Evolutionary conservation across 2,888 invertebrate species (phyloP).

Genomic region (Halocaridina rubra): DNA sequence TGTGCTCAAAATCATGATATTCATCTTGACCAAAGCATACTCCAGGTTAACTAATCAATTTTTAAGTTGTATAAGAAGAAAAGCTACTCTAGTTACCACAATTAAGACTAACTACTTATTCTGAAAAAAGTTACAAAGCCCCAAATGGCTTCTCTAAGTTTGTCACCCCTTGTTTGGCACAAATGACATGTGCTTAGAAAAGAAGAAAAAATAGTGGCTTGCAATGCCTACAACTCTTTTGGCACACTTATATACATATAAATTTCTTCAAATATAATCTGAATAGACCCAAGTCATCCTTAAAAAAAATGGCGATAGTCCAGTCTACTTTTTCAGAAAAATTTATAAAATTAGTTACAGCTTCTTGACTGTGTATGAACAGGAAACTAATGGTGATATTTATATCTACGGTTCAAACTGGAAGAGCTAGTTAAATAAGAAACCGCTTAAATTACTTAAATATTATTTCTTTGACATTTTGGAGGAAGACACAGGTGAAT

Average conservation of each 20-base stretch:
- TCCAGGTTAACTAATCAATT: background rate
- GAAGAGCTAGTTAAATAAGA: background rate
- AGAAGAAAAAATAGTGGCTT: background rate
- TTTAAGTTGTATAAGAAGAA: background rate
- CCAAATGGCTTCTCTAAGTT: background rate
- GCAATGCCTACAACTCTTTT: background rate
- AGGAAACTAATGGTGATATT: too few species aligned
- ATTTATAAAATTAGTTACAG: background rate
- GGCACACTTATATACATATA: slow-evolving; percentile 18
- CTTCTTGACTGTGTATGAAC: background rate
- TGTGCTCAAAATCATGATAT: background rate
- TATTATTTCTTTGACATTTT: slow-evolving; percentile 44
- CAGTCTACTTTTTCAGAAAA: too few species aligned
- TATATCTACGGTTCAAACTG: background rate
- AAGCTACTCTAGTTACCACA: background rate
- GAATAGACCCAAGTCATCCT: background rate
- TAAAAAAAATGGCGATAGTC: background rate
- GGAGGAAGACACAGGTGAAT: slow-evolving; percentile 52
- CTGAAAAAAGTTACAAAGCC: background rate
- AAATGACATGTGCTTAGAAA: slow-evolving; percentile 14
- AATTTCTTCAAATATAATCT: background rate
- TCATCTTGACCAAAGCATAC: background rate
- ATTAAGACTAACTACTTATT: background rate
- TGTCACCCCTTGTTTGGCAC: slow-evolving; percentile 38
- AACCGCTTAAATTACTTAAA: slow-evolving; percentile 10